Evolutionary conservation across 2,797 vertebrate species (phyloP).

Genomic region (Eremophila alpestris): DNA sequence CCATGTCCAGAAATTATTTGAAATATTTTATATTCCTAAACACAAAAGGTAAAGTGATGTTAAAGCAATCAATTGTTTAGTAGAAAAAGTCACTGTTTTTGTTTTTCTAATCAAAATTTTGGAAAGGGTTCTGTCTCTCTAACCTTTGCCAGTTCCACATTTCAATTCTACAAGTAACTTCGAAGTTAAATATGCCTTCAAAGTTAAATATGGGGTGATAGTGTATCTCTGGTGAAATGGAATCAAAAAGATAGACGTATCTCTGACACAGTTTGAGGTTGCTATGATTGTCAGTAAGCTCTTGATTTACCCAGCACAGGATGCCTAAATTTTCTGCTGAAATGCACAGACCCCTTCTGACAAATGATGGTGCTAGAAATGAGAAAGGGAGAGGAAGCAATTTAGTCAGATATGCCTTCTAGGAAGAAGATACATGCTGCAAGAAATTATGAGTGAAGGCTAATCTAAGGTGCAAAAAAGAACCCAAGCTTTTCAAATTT

Average conservation of each 20-base stretch:
- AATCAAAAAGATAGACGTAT: background rate
- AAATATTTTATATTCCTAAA: background rate
- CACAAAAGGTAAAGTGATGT: background rate
- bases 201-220: background rate
- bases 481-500: background rate
- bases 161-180: background rate
- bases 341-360: background rate
- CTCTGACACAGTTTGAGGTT: background rate
- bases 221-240: background rate
- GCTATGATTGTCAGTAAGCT: background rate
- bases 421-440: background rate
- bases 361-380: background rate
- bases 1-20: background rate
- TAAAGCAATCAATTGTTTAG: background rate
- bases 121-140: background rate
- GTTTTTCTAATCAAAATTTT: background rate
- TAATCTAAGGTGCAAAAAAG: background rate
- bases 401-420: background rate
- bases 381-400: background rate
- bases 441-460: constrained; percentile 31
- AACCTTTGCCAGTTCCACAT: background rate
- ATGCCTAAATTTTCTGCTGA: background rate
- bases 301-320: background rate
- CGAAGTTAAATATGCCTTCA: background rate
- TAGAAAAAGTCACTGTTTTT: background rate